Evolutionary conservation across 2,888 invertebrate genomes (phyloP).

Genomic region (Drosophila sordidula): DNA sequence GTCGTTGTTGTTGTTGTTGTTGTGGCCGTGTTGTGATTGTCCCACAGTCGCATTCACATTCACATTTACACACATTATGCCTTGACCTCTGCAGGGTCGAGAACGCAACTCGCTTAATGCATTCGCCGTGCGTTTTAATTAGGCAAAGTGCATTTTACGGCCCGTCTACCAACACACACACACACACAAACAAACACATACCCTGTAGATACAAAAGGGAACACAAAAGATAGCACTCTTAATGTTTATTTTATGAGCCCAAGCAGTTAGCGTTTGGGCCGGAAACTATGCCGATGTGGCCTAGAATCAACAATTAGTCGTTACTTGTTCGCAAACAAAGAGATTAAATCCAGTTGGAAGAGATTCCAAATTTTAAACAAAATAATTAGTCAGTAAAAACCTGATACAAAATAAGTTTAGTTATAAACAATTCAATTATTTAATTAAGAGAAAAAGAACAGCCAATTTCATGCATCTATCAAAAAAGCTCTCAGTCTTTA

Average conservation of each 20-base stretch:
- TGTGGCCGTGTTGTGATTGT: conserved; percentile 59
- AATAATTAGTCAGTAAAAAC: background rate
- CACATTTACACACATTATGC: conserved; percentile 13
- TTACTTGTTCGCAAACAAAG: background rate
- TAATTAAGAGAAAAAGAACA: too few relatives aligned
- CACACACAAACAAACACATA: background rate
- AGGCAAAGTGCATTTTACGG: conserved; percentile 60
- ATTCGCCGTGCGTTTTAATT: conserved; percentile 62
- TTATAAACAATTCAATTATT: too few relatives aligned
- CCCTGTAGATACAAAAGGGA: conserved; percentile 2
- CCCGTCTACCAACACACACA: background rate
- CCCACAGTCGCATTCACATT: conserved; percentile 41
- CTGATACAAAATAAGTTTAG: too few relatives aligned
- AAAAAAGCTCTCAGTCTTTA: background rate
- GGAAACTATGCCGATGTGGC: conserved; percentile 12
- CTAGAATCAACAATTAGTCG: conserved; percentile 9
- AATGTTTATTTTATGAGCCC: conserved; percentile 27
- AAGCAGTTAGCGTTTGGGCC: conserved; percentile 7
- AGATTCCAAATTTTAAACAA: conserved; percentile 1
- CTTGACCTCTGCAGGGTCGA: conserved; percentile 19
- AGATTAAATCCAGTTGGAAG: background rate
- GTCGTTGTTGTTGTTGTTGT: conserved; percentile 26
- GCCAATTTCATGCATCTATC: background rate
- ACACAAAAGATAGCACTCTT: conserved; percentile 6
- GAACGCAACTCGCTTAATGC: conserved; percentile 51